A percentile compares a stretch with the other conserved stretches of the same genome.
Evolutionary conservation across 2,888 invertebrate species (phyloP).

Genomic region (Lamproptera curius): DNA sequence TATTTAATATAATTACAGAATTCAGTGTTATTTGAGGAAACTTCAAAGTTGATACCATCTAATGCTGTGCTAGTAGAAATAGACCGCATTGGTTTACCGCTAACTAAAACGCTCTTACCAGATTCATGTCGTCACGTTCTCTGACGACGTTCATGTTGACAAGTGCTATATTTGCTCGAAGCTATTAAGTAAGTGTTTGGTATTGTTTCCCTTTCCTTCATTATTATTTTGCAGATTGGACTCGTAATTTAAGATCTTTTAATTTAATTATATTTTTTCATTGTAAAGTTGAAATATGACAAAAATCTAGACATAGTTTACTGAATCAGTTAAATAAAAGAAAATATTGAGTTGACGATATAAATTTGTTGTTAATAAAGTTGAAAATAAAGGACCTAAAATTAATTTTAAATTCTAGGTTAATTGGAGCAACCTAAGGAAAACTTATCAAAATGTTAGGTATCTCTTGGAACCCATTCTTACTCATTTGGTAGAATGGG

Average conservation of each 20-base stretch:
- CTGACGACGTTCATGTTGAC: constrained; percentile 81
- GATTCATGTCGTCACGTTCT: constrained; percentile 81
- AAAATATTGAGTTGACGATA: too few relatives aligned
- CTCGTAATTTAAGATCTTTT: too few relatives aligned
- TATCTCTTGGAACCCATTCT: constrained; percentile 90
- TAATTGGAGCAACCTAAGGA: constrained; percentile 86
- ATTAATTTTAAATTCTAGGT: too few relatives aligned
- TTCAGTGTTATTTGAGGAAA: constrained; percentile 89
- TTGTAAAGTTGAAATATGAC: too few relatives aligned
- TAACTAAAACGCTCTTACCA: constrained; percentile 86
- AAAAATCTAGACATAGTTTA: too few relatives aligned
- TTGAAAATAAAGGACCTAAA: too few relatives aligned
- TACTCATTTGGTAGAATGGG: constrained; percentile 91
- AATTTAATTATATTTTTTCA: background rate
- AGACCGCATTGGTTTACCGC: constrained; percentile 93
- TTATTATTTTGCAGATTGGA: too few relatives aligned
- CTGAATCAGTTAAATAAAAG: too few relatives aligned
- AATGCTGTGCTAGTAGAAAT: constrained; percentile 91
- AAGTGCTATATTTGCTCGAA: constrained; percentile 74
- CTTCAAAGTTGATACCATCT: constrained; percentile 83
- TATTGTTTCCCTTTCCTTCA: background rate
- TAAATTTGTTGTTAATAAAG: too few relatives aligned
- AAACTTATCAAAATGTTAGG: constrained; percentile 86
- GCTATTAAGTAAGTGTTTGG: constrained; percentile 80
- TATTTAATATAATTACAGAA: too few relatives aligned